A percentile compares a stretch with the other conserved stretches of the same genome.
phyloP scores from a whole-genome alignment of 2,797 vertebrate genomes.

The Caiman crocodilus region DNA sequence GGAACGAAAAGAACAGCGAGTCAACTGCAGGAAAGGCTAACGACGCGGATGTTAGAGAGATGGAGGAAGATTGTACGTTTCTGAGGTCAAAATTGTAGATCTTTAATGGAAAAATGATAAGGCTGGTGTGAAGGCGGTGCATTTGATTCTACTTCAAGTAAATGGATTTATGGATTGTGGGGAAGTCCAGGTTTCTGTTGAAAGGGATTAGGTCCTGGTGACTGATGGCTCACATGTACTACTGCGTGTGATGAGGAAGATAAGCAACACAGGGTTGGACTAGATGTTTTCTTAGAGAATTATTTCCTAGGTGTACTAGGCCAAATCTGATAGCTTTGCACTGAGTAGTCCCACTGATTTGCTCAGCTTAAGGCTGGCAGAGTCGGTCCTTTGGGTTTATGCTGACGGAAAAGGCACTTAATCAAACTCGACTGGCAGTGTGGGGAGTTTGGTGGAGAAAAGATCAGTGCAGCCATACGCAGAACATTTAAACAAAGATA shows the following conservation, averaged over 20 bases:
- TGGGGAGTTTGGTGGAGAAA: neutral
- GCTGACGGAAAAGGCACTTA: neutral
- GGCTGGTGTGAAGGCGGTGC: neutral
- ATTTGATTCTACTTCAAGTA: conserved; percentile 27
- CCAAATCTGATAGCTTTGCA: neutral
- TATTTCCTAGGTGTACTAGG: neutral
- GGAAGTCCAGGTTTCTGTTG: conserved; percentile 1
- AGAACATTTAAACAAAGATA: neutral
- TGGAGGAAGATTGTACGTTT: neutral
- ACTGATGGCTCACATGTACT: neutral
- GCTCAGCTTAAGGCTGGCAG: neutral
- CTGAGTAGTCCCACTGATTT: neutral
- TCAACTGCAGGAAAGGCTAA: neutral
- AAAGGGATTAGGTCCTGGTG: neutral
- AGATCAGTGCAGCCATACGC: neutral
- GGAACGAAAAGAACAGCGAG: neutral
- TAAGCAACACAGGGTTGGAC: neutral
- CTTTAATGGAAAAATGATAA: neutral
- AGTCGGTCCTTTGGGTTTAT: neutral
- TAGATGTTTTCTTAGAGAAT: neutral
- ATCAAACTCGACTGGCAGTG: neutral
- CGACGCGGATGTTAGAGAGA: neutral
- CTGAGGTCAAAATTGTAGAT: neutral
- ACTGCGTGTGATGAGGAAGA: neutral
- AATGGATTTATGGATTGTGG: neutral